Percentiles rank a stretch among this genome's conserved stretches.
These are phyloP conservation scores for Ranitomeya imitator DNA, from an alignment of 2,113 vertebrate genomes.

Conservation along the genomic window DNA sequence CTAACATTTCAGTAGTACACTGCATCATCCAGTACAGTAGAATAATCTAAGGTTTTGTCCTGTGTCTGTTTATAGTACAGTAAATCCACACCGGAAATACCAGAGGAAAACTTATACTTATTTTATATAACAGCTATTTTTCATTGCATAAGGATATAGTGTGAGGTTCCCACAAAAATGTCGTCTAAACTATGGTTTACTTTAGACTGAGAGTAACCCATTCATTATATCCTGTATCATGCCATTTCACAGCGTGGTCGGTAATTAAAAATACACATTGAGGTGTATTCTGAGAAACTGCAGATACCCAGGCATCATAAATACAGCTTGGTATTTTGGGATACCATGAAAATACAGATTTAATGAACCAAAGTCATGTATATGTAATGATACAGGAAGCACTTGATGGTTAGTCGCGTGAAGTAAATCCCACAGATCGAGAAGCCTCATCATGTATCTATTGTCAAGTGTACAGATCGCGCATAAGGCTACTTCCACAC, in stretches of 20 bases:
- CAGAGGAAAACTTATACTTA: not conserved
- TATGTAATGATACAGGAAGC: not conserved
- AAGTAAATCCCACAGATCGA: not conserved
- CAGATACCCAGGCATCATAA: not conserved
- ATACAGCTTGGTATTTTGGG: constrained; percentile 28
- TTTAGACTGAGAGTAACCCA: constrained; percentile 14
- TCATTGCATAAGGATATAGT: constrained; percentile 27
- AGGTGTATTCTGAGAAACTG: constrained; percentile 27
- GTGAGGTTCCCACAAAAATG: constrained; percentile 32
- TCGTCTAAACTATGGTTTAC: constrained; percentile 17
- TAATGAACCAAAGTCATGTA: not conserved
- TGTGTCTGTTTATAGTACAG: not conserved
- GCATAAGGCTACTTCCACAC: no score
- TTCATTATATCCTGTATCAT: constrained; percentile 33
- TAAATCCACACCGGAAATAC: not conserved
- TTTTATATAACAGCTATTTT: constrained; percentile 38
- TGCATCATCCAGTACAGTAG: not conserved
- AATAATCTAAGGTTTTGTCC: not conserved
- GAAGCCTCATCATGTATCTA: not conserved
- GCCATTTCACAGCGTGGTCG: constrained; percentile 1
- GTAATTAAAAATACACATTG: constrained; percentile 39
- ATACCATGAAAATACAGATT: not conserved
- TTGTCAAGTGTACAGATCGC: not conserved
- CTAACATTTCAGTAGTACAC: not conserved
- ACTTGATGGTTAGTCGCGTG: not conserved